These are phyloP conservation scores for Apocheima hispidaria DNA, from an alignment of 2,888 invertebrate species.

Conservation along the genomic window DNA sequence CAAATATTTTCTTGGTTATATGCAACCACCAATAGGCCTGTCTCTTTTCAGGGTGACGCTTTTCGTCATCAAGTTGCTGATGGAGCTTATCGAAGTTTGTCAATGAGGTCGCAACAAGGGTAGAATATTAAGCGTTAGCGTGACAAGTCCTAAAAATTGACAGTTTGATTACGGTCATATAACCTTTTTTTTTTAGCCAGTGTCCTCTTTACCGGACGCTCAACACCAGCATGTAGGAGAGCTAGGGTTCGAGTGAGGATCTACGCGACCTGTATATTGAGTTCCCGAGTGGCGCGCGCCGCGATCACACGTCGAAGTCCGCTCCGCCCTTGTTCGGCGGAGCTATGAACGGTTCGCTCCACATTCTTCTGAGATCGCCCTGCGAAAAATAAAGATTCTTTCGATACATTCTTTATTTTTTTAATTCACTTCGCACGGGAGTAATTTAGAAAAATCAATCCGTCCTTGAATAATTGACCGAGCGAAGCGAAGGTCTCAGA, in stretches of 20 bases:
- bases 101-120: too few species aligned
- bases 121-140: neutral
- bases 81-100: too few species aligned
- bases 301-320: constrained; percentile 82
- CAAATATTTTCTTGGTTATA: too few species aligned
- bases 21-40: too few species aligned
- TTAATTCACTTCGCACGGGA: too few species aligned
- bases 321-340: constrained; percentile 89
- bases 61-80: too few species aligned
- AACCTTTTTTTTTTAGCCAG: neutral
- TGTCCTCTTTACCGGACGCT: constrained; percentile 13
- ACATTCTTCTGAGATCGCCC: constrained; percentile 99
- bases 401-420: too few species aligned
- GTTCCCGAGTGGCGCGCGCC: constrained; percentile 31
- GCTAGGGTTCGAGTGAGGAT: constrained; percentile 8
- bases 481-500: too few species aligned
- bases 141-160: neutral
- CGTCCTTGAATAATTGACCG: too few species aligned
- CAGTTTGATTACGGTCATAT: too few species aligned
- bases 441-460: too few species aligned
- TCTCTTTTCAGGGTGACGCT: too few species aligned
- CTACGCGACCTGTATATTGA: constrained; percentile 16
- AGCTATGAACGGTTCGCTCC: constrained; percentile 98
- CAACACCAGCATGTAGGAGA: constrained; percentile 2
- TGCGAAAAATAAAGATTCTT: constrained; percentile 70